A percentile compares a stretch with the other conserved stretches of the same genome.
Evolutionary conservation across 2,888 invertebrate species (phyloP).

Genomic region (Drosophila paracracens): DNA sequence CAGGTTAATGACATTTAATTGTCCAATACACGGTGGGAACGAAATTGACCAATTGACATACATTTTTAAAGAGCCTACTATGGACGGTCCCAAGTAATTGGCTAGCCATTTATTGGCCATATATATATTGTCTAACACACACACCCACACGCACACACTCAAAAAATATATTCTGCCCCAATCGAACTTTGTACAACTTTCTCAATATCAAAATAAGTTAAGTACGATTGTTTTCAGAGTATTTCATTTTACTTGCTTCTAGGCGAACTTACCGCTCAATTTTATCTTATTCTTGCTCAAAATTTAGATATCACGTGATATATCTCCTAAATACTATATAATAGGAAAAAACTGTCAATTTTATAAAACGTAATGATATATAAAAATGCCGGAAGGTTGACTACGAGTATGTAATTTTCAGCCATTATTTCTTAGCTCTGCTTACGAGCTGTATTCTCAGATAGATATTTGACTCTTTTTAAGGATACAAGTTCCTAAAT

Average conservation of each 20-base stretch:
- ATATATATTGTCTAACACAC: neutral
- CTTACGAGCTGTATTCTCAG: neutral
- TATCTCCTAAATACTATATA: neutral
- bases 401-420: neutral
- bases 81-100: slow-evolving; percentile 35
- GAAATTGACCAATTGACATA: slow-evolving; percentile 81
- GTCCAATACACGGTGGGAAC: slow-evolving; percentile 48
- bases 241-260: too few relatives aligned
- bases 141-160: neutral
- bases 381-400: neutral
- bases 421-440: neutral
- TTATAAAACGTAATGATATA: neutral
- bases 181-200: neutral
- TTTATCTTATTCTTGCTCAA: neutral
- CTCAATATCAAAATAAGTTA: neutral
- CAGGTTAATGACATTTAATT: slow-evolving; percentile 78
- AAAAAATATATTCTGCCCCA: neutral
- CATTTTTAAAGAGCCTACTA: slow-evolving; percentile 72
- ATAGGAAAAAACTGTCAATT: neutral
- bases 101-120: slow-evolving; percentile 45
- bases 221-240: too few relatives aligned
- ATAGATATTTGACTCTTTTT: neutral
- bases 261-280: too few relatives aligned
- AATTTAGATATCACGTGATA: neutral
- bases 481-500: too few relatives aligned